A percentile compares a stretch with the other conserved stretches of the same genome.
phyloP scores from a whole-genome alignment of 2,113 vertebrate genomes.

The Ovis canadensis region DNA sequence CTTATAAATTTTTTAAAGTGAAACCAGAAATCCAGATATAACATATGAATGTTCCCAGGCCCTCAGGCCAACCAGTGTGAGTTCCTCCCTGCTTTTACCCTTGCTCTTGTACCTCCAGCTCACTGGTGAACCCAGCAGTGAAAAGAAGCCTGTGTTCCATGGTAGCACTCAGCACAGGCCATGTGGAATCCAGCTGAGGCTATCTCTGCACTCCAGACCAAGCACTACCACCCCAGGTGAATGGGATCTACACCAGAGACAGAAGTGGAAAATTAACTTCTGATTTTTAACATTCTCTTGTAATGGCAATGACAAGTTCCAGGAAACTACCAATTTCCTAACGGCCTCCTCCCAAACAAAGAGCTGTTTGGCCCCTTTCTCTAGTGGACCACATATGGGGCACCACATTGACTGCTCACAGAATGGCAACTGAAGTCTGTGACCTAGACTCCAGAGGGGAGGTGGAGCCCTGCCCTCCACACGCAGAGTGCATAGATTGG shows the following conservation, averaged over 20 bases:
- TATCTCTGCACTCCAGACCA: neutral
- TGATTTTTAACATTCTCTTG: neutral
- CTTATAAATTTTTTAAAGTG: neutral
- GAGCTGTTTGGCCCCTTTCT: no score
- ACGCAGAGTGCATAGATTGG: neutral
- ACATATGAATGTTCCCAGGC: neutral
- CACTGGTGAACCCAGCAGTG: no score
- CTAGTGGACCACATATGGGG: rapidly evolving
- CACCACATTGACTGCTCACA: neutral
- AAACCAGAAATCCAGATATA: neutral
- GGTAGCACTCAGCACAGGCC: neutral
- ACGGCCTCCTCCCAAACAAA: neutral
- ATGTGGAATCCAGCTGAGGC: neutral
- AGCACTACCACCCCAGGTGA: neutral
- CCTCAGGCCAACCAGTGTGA: neutral
- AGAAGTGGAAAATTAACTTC: neutral
- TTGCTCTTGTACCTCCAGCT: neutral
- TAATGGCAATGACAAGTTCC: neutral
- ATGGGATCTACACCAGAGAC: neutral
- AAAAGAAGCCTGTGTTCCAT: neutral
- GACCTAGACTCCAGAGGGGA: neutral
- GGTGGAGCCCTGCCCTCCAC: neutral
- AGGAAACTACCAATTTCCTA: neutral
- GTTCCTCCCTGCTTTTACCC: neutral
- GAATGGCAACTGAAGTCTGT: no score